Base-by-base conservation (phyloP, 2,888 invertebrate genomes). In the Aricia artaxerxes region DNA sequence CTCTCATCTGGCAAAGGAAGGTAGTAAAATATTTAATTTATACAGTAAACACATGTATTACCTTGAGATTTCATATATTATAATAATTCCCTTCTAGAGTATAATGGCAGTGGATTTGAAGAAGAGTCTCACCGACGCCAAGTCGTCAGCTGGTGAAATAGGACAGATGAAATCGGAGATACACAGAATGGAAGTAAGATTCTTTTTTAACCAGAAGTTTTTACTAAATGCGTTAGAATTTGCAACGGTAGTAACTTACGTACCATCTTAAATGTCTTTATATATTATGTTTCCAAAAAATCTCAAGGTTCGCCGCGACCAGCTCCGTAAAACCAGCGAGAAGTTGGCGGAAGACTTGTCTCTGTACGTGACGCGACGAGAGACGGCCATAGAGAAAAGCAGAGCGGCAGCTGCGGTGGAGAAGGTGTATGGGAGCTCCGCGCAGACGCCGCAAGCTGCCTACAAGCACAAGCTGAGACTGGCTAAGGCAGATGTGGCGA, bases 1-100 rank as follows among this genome's bases (percentile, higher is more conserved):
- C 96, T 9, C 91, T 97, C 49, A 96, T 97, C 53, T 98, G 98
- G 98, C 97, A 98, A 87, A 96, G 97, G 82, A 97, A 97, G 92
- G 96, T 97, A 77, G 24, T 35, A 7, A 11, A 35, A 6, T 2
- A 11, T 9, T 64, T 2, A 24, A 7, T 53, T 53, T 53, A 53
- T 13, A 44, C 44, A 44, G 9, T 44, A 9, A 44, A 44, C 24
- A 24, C 24, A 24, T 24, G 24, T 24, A 24, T 24, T 24, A 24
- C 24, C 24, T 24, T 24, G 24, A 24, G 24, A 24, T 24, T 24
- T 24, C 24, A 24, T 24, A 24, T n/a, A n/a, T n/a, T n/a, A n/a
- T 24, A 24, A 24, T 24, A 24, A 24, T 24, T 24, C 24, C 24
- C 24, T 24, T 24, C 24, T 24, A 24, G 93, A 94, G 94, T 35